These are phyloP conservation scores for Drosophila pseudotakahashii DNA, from an alignment of 2,888 invertebrate species.

Conservation along the genomic window DNA sequence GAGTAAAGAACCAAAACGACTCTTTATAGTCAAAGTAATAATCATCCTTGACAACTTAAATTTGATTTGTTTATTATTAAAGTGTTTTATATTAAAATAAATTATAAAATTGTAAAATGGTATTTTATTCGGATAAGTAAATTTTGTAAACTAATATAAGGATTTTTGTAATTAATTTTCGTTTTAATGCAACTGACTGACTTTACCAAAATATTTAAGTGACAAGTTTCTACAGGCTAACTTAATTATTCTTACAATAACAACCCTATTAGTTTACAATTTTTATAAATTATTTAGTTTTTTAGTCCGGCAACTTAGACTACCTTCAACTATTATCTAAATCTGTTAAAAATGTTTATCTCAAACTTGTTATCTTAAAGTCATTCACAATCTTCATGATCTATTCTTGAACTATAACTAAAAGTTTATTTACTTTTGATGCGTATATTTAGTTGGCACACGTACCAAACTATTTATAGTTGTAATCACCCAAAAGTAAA, in stretches of 20 bases:
- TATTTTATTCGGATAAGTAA: neutral
- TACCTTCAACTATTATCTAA: neutral
- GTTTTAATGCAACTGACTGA: neutral
- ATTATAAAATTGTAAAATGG: neutral
- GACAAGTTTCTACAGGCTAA: neutral
- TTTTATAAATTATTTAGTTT: too few species aligned
- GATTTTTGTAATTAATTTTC: neutral
- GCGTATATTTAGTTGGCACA: constrained; percentile 47
- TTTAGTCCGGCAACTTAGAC: too few species aligned
- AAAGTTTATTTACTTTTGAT: neutral
- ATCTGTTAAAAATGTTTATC: neutral
- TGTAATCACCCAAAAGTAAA: constrained; percentile 9
- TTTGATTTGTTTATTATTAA: neutral
- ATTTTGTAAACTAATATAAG: neutral
- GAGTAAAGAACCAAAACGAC: neutral
- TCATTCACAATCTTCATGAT: neutral
- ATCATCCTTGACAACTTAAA: neutral
- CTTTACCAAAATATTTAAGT: neutral
- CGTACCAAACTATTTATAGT: constrained; percentile 41
- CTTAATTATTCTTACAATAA: neutral
- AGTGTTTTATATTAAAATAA: neutral
- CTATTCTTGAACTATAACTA: neutral
- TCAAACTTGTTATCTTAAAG: neutral
- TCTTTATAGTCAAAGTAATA: neutral
- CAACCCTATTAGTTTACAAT: too few species aligned